Evolutionary conservation across 2,797 vertebrate genomes (phyloP).

Genomic region (Urophycis tenuis): DNA sequence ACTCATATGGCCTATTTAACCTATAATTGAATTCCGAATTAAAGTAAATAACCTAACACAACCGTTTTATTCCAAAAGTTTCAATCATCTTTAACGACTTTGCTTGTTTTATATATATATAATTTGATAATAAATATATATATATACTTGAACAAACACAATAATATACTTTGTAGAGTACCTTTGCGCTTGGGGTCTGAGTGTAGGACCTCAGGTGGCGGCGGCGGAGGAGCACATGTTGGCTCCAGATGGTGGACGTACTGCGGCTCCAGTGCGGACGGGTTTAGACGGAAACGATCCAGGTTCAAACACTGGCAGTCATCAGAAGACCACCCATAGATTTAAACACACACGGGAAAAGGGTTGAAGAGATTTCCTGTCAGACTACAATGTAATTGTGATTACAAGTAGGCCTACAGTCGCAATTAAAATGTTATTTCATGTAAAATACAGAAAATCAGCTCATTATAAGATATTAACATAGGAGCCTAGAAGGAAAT

Average conservation of each 20-base stretch:
- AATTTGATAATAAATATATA: not conserved
- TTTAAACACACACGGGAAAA: not conserved
- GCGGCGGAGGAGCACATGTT: slow-evolving; percentile 8
- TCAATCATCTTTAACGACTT: too few species aligned
- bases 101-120: not conserved
- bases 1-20: not conserved
- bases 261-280: slow-evolving; percentile 20
- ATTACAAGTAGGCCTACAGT: not conserved
- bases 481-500: too few species aligned
- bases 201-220: slow-evolving; percentile 21
- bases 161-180: slow-evolving; percentile 1
- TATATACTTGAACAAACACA: not conserved
- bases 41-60: too few species aligned
- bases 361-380: not conserved
- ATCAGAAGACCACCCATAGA: not conserved
- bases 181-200: slow-evolving; percentile 24
- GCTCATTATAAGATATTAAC: not conserved
- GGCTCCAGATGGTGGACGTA: slow-evolving; percentile 29
- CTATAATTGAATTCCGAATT: too few species aligned
- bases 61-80: too few species aligned
- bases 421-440: not conserved
- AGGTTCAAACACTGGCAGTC: slow-evolving; percentile 14
- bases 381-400: not conserved
- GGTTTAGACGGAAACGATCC: slow-evolving; percentile 3
- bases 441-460: not conserved